A percentile compares a stretch with the other conserved stretches of the same genome.
Evolutionary conservation across 2,113 vertebrate species (phyloP).

Genomic region (Taxidea taxus): DNA sequence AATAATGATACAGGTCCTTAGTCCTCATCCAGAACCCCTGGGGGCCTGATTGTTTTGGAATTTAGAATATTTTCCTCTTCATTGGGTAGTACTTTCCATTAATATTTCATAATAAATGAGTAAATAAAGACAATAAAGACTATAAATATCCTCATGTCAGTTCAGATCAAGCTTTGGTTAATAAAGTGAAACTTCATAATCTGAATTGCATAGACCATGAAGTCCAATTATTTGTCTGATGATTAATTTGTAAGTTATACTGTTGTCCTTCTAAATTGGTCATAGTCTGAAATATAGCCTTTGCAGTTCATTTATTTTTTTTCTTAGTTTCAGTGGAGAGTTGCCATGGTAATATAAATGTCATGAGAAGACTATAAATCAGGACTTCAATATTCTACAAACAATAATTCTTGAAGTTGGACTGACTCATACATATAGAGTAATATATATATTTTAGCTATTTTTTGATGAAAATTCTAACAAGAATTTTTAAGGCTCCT

Average conservation of each 20-base stretch:
- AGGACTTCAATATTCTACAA: background rate
- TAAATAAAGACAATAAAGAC: background rate
- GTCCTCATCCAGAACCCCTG: background rate
- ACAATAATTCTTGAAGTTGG: background rate
- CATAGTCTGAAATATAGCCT: background rate
- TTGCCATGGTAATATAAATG: background rate
- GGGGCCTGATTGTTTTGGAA: background rate
- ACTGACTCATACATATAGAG: background rate
- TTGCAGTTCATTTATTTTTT: background rate
- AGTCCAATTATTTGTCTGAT: background rate
- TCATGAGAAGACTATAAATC: background rate
- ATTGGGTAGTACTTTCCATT: background rate
- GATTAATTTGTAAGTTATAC: background rate
- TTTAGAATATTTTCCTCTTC: background rate
- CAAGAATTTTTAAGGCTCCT: background rate
- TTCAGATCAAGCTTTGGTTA: conserved; percentile 10
- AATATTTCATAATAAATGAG: background rate
- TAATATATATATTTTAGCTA: background rate
- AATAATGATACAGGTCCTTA: background rate
- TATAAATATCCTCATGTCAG: background rate
- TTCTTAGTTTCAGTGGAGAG: background rate
- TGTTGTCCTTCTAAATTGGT: background rate
- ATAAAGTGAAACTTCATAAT: background rate
- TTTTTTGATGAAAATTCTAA: conserved; percentile 9
- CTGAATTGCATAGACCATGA: background rate